Conservation (phyloP, 1,140 invertebrate genomes). For the Chymomyza costata region DNA sequence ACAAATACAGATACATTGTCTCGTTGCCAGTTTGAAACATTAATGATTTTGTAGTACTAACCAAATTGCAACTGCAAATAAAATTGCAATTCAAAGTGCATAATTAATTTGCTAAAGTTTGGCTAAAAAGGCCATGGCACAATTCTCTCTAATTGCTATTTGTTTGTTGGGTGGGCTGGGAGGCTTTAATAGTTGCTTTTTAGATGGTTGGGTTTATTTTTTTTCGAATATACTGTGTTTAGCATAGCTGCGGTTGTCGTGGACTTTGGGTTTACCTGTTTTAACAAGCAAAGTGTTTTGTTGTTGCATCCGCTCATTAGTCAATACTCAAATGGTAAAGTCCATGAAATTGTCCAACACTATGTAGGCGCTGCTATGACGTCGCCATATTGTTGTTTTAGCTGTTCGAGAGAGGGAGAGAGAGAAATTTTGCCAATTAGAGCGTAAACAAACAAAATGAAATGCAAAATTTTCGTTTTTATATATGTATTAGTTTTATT, state of each 20-base stretch:
- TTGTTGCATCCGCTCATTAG: neutral
- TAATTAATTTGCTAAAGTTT: slow-evolving; percentile 66
- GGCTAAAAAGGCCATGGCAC: neutral
- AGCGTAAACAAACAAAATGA: neutral
- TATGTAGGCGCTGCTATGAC: slow-evolving; percentile 63
- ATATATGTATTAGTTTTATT: slow-evolving; percentile 4
- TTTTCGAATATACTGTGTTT: no score
- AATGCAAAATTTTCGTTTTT: slow-evolving; percentile 1
- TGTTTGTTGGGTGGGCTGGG: slow-evolving; percentile 31
- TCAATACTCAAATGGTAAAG: slow-evolving; percentile 59
- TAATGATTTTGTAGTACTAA: slow-evolving; percentile 57
- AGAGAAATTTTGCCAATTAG: slow-evolving; percentile 34
- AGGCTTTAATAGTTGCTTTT: slow-evolving; percentile 5
- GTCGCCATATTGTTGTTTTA: slow-evolving; percentile 66
- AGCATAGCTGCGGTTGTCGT: no score
- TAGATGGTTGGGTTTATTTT: no score
- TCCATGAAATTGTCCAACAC: slow-evolving; percentile 69
- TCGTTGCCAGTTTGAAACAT: slow-evolving; percentile 41
- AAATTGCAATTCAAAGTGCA: slow-evolving; percentile 40
- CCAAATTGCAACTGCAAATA: slow-evolving; percentile 8
- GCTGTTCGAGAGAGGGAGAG: slow-evolving; percentile 28
- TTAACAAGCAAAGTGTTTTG: no score
- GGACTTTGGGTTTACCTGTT: slow-evolving; percentile 52
- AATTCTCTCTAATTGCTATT: slow-evolving; percentile 13
- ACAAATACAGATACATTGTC: slow-evolving; percentile 42